Evolutionary conservation across 2,888 invertebrate species (phyloP), one percentile per base, ranked within the genome.

Genomic region (Hecatera dysodea): DNA sequence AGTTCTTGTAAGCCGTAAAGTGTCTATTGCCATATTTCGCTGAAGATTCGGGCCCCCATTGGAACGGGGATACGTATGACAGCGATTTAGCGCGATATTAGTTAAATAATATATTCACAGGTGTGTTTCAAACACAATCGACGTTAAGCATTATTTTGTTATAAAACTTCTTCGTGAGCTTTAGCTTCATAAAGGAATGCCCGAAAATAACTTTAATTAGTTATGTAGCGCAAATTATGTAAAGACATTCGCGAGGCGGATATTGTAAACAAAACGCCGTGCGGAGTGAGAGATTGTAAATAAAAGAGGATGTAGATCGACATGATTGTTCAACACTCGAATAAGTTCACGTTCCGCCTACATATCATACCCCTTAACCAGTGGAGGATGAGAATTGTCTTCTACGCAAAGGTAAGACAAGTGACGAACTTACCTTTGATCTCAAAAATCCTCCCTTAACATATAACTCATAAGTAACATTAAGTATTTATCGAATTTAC

Each of bases 321-420:
- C 44, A 50, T 39, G 27, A 60, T 72, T 56, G n/a, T n/a, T 27
- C n/a, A 61, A 59, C 64, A 65, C 57, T 65, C 75, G 52, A 75
- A 80, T 78, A 62, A 69, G 17, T 78, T 75, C 44, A 75, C 61
- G 65, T 69, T 78, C 78, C 78, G 78, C 78, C 78, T 78, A 75
- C 75, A 62, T 55, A 29, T 55, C 75, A 80, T 63, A 61, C 62
- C 77, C 62, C 76, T 59, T 65, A 36, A 62, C 22, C 42, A 64
- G 55, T 62, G 63, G 75, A 79, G 74, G 73, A 52, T 79, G 22
- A 42, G 61, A 55, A 65, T 61, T 59, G 80, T 76, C 48, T 50
- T 48, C 22, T 53, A 44, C 48, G 36, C 60, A 59, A 52, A 73
- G 56, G 50, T 64, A 71, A 42, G 46, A 46, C 12, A 44, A 56